Conservation (phyloP, 1,140 invertebrate species). For the Manduca sexta region DNA sequence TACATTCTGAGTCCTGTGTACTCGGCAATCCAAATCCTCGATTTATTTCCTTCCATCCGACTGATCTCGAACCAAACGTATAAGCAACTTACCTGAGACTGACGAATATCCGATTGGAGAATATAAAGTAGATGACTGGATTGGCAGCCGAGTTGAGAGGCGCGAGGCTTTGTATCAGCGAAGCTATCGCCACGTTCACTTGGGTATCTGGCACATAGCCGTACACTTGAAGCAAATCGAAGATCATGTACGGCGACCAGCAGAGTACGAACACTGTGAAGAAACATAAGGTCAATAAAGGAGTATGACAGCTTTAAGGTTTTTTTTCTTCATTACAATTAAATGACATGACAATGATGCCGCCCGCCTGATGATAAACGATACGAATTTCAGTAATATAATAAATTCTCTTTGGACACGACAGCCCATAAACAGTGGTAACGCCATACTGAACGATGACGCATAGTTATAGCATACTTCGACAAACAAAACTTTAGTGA, state of each 20-base stretch:
- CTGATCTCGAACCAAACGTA: background rate
- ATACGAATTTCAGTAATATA: too few species aligned
- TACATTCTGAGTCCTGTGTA: too few species aligned
- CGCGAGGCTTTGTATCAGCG: conserved; percentile 92
- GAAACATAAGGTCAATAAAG: conserved; percentile 35
- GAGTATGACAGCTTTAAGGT: too few species aligned
- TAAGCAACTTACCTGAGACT: conserved; percentile 82
- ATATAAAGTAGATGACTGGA: conserved; percentile 94
- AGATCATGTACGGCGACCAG: conserved; percentile 97
- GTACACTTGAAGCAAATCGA: conserved; percentile 94
- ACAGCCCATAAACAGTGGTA: too few species aligned
- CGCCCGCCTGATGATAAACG: too few species aligned
- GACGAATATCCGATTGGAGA: conserved; percentile 90
- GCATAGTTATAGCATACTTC: too few species aligned
- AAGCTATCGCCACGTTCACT: conserved; percentile 86
- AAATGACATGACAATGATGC: too few species aligned
- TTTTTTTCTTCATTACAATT: too few species aligned
- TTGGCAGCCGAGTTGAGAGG: conserved; percentile 95
- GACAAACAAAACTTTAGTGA: too few species aligned
- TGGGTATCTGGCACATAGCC: conserved; percentile 87
- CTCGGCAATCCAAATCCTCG: too few species aligned
- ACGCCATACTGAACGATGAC: too few species aligned
- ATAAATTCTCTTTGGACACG: too few species aligned
- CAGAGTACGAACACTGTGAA: conserved; percentile 92
- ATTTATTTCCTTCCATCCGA: background rate